Evolutionary conservation across 2,888 invertebrate species (phyloP).

Genomic region (Lasioglossum pauxillum): DNA sequence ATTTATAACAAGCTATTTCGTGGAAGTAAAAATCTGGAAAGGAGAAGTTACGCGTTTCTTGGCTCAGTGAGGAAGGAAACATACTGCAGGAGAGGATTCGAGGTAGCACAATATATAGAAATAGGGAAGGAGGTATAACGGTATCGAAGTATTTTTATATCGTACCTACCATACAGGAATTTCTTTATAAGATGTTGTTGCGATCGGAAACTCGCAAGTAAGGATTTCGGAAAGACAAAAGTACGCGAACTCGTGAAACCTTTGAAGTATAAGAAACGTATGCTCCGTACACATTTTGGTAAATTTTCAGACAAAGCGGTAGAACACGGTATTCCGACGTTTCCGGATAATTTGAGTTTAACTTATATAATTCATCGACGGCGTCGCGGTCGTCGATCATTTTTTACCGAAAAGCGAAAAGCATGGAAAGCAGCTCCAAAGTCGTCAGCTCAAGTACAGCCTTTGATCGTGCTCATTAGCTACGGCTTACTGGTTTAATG

Average conservation of each 20-base stretch:
- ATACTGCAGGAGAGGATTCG: background rate
- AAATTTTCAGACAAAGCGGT: background rate
- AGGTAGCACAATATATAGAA: background rate
- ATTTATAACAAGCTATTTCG: conserved; percentile 6
- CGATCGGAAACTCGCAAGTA: background rate
- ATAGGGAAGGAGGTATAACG: background rate
- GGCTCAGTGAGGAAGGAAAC: background rate
- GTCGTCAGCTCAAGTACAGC: conserved; percentile 40
- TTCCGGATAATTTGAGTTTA: background rate
- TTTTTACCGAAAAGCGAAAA: conserved; percentile 16
- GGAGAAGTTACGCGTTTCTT: conserved; percentile 9
- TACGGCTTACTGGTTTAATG: conserved; percentile 50
- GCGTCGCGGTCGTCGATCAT: conserved; percentile 27
- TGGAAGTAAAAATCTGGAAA: background rate
- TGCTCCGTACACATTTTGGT: background rate
- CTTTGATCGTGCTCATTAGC: conserved; percentile 55
- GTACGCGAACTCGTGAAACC: background rate
- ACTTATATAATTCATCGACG: conserved; percentile 4
- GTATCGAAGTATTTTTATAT: conserved; percentile 24
- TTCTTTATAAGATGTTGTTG: conserved; percentile 8
- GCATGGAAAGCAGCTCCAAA: conserved; percentile 35
- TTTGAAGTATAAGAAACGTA: background rate
- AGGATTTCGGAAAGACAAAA: background rate
- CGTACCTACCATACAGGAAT: background rate
- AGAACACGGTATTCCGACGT: background rate